phyloP scores from a whole-genome alignment of 2,113 vertebrate genomes.

The Tricholaema leucomelas region DNA sequence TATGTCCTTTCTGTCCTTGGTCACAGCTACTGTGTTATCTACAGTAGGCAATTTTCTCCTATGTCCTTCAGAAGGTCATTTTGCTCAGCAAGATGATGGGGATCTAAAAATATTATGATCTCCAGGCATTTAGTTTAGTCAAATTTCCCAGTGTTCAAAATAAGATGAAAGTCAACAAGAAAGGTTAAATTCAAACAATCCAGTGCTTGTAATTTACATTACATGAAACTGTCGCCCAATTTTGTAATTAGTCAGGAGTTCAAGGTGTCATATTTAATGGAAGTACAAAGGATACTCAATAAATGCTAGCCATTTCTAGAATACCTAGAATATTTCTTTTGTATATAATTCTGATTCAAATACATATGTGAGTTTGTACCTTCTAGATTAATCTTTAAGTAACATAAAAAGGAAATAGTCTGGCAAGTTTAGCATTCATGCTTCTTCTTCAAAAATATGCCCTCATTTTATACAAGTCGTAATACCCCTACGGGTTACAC shows the following conservation, averaged over 20 bases:
- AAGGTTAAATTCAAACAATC: conserved; percentile 27
- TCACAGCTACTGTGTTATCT: conserved; percentile 30
- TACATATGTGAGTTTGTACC: background rate
- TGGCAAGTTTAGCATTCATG: background rate
- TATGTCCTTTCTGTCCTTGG: conserved; percentile 68
- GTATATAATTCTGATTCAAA: background rate
- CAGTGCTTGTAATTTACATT: background rate
- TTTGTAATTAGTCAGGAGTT: background rate
- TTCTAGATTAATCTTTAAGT: background rate
- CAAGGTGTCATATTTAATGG: background rate
- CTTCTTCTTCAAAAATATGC: background rate
- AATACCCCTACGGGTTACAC: background rate
- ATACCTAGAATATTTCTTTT: background rate
- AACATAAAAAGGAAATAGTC: background rate
- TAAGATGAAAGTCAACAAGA: conserved; percentile 41
- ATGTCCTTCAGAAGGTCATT: conserved; percentile 47
- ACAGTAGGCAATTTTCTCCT: conserved; percentile 32
- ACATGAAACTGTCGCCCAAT: background rate
- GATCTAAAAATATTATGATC: conserved; percentile 46
- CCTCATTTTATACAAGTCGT: background rate
- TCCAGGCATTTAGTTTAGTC: conserved; percentile 14
- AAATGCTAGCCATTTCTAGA: background rate
- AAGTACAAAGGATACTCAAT: background rate
- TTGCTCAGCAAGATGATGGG: background rate
- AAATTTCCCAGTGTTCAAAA: conserved; percentile 40